These are phyloP conservation scores for Buceros bicornis DNA, from an alignment of 2,797 vertebrate species.

Conservation along the genomic window DNA sequence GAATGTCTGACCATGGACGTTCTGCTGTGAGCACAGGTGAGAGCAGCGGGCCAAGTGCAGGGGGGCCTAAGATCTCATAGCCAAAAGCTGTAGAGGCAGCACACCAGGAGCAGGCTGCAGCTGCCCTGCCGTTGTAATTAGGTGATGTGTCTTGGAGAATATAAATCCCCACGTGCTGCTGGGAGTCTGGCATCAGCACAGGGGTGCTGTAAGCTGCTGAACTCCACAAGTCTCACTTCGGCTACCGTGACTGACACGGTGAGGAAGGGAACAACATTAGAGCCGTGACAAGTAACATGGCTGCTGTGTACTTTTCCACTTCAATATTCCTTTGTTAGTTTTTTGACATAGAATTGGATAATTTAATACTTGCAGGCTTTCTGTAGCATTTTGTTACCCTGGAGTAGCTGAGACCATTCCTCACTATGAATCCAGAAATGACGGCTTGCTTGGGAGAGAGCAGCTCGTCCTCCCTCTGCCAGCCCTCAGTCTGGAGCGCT, in stretches of 20 bases:
- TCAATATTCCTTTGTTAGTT: constrained; percentile 38
- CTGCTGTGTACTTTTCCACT: constrained; percentile 6
- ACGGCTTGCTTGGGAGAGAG: neutral
- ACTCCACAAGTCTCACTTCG: neutral
- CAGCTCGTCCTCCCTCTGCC: neutral
- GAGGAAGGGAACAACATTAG: neutral
- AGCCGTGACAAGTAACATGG: constrained; percentile 10
- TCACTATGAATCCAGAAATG: constrained; percentile 20
- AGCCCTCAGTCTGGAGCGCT: neutral
- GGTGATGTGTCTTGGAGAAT: neutral
- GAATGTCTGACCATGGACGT: neutral
- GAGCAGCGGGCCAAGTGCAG: neutral
- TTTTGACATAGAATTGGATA: constrained; percentile 14
- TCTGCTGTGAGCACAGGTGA: neutral
- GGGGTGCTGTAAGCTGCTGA: constrained; percentile 12
- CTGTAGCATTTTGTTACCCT: constrained; percentile 63
- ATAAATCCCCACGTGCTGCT: neutral
- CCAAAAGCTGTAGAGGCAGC: neutral
- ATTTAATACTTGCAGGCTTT: constrained; percentile 55
- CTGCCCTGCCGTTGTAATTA: neutral
- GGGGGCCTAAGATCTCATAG: neutral
- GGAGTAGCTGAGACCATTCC: constrained; percentile 53
- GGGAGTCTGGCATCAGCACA: neutral
- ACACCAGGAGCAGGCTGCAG: neutral
- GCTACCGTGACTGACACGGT: neutral